Conservation (phyloP, 2,113 vertebrate genomes). For the Lamprotornis superbus region DNA sequence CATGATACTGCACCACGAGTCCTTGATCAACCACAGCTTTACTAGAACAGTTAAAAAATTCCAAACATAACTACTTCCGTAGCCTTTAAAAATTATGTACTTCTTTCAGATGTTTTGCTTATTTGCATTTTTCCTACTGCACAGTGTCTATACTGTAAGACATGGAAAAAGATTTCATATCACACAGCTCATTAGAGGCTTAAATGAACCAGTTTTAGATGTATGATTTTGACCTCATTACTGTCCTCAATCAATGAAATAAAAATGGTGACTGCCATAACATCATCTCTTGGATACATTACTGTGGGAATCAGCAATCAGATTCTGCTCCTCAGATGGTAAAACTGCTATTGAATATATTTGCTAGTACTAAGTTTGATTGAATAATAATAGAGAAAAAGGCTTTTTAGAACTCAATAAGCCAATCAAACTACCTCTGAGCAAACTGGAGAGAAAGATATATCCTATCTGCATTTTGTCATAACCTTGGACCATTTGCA, state of each 20-base stretch:
- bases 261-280: constrained; percentile 53
- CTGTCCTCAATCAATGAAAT: constrained; percentile 56
- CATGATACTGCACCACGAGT: not conserved
- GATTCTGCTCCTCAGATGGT: constrained; percentile 5
- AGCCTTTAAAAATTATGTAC: not conserved
- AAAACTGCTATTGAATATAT: not conserved
- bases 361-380: constrained; percentile 43
- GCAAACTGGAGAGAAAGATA: not conserved
- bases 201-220: constrained; percentile 63
- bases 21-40: not conserved
- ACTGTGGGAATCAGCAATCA: constrained; percentile 38
- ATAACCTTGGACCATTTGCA: not conserved
- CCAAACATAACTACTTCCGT: not conserved
- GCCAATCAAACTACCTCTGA: constrained; percentile 28
- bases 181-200: constrained; percentile 64
- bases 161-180: constrained; percentile 49
- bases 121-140: not conserved
- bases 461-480: not conserved
- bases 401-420: not conserved
- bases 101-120: not conserved
- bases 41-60: not conserved
- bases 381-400: constrained; percentile 33
- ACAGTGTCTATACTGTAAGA: not conserved
- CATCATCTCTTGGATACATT: constrained; percentile 40
- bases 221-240: constrained; percentile 66